A percentile compares a stretch with the other conserved stretches of the same genome.
Evolutionary conservation across 2,797 vertebrate genomes (phyloP).

Genomic region (Aeoliscus strigatus): DNA sequence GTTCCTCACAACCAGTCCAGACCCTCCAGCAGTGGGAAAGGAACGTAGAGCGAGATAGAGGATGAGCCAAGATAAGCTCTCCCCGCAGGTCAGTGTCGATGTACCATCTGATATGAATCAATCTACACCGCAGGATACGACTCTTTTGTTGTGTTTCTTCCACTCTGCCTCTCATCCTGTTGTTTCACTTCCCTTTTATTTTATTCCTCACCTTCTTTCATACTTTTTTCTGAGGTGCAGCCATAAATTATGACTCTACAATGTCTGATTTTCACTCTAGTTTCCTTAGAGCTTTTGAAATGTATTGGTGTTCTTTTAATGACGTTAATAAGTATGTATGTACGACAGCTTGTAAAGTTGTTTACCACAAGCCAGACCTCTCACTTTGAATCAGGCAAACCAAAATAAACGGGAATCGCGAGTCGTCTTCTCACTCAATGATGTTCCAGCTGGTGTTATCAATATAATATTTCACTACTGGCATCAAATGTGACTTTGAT

Average conservation of each 20-base stretch:
- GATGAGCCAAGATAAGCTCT: constrained; percentile 66
- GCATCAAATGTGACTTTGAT: no score
- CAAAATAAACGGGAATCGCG: no score
- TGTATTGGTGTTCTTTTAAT: no score
- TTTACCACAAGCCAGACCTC: no score
- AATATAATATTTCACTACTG: no score
- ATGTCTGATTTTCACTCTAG: no score
- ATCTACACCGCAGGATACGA: constrained; percentile 58
- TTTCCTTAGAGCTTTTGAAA: no score
- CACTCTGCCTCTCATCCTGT: constrained; percentile 38
- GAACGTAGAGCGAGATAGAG: constrained; percentile 60
- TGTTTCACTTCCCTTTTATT: constrained; percentile 48
- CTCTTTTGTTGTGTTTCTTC: constrained; percentile 57
- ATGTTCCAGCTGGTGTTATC: no score
- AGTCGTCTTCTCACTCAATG: no score
- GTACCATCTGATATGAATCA: constrained; percentile 71
- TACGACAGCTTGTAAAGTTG: no score
- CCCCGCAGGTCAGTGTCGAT: constrained; percentile 67
- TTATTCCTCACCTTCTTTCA: constrained; percentile 35
- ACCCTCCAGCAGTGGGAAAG: constrained; percentile 62
- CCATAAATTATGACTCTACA: constrained; percentile 40
- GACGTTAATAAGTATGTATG: no score
- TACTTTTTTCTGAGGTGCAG: constrained; percentile 30
- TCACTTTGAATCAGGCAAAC: no score
- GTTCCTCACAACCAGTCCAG: constrained; percentile 32